A percentile compares a stretch with the other conserved stretches of the same genome.
phyloP scores from a whole-genome alignment of 2,113 vertebrate genomes.

The Macrotis lagotis region DNA sequence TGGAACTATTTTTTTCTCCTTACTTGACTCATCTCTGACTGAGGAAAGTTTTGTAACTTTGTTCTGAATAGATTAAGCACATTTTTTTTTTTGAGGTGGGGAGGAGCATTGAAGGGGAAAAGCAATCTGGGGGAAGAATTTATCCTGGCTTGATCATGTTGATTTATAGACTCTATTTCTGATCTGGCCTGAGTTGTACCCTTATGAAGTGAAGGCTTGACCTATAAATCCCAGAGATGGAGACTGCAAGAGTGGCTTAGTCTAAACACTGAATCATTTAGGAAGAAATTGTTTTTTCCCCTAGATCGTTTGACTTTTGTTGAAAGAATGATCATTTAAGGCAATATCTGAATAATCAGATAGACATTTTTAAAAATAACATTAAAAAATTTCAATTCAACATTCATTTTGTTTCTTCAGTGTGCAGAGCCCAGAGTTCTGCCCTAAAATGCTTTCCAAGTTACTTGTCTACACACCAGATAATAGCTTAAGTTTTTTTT shows the following conservation, averaged over 20 bases:
- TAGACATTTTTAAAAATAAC: too few relatives aligned
- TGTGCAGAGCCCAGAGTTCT: background rate
- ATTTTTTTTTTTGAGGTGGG: background rate
- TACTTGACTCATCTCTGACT: background rate
- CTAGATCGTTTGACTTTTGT: background rate
- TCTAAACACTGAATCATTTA: background rate
- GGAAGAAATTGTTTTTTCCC: background rate
- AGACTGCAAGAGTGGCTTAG: background rate
- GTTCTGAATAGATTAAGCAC: background rate
- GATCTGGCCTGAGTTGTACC: background rate
- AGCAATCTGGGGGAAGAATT: background rate
- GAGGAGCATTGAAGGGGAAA: background rate
- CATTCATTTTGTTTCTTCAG: background rate
- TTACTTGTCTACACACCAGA: too few relatives aligned
- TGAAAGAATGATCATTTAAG: background rate
- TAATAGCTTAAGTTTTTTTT: background rate
- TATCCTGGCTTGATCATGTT: background rate
- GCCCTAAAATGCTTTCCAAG: background rate
- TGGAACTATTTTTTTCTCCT: background rate
- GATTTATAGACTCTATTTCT: background rate
- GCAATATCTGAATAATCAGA: background rate
- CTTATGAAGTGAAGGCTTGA: background rate
- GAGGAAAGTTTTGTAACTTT: background rate
- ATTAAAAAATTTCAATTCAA: background rate
- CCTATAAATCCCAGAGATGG: background rate